Percentiles rank a stretch among this genome's conserved stretches.
Evolutionary conservation across 1,140 invertebrate genomes (phyloP).

Genomic region (Xylocopa sonorina): DNA sequence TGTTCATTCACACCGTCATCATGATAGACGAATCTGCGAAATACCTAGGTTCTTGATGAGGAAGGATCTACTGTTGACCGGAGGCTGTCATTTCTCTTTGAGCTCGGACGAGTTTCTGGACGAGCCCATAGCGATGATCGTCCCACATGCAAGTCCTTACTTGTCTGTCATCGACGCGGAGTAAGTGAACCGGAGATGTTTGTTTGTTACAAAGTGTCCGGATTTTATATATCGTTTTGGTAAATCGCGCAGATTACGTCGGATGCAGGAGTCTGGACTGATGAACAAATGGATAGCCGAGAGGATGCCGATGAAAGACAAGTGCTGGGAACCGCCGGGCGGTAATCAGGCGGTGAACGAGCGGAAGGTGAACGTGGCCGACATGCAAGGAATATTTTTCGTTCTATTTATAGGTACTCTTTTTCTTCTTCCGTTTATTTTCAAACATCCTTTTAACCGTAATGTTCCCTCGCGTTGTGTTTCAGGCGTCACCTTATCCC

Average conservation of each 20-base stretch:
- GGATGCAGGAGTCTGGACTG: slow-evolving; percentile 92
- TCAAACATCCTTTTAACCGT: too few species aligned
- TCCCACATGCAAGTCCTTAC: slow-evolving; percentile 89
- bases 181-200: slow-evolving; percentile 78
- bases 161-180: slow-evolving; percentile 84
- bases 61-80: slow-evolving; percentile 82
- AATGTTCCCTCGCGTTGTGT: too few species aligned
- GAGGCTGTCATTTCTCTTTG: slow-evolving; percentile 87
- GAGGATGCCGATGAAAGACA: slow-evolving; percentile 90
- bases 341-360: slow-evolving; percentile 87
- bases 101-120: slow-evolving; percentile 89
- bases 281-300: slow-evolving; percentile 91
- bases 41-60: slow-evolving; percentile 85
- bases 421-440: background rate
- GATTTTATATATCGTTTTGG: background rate
- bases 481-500: slow-evolving; percentile 83
- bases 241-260: slow-evolving; percentile 84
- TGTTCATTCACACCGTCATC: background rate
- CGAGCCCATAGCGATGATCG: slow-evolving; percentile 90
- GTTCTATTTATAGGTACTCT: slow-evolving; percentile 88
- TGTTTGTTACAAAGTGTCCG: too few species aligned
- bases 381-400: slow-evolving; percentile 95
- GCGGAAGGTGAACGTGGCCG: slow-evolving; percentile 91
- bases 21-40: slow-evolving; percentile 60
- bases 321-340: slow-evolving; percentile 86